Percentiles rank a stretch among this genome's conserved stretches.
phyloP scores from a whole-genome alignment of 2,113 vertebrate species.

The Ranitomeya variabilis region DNA sequence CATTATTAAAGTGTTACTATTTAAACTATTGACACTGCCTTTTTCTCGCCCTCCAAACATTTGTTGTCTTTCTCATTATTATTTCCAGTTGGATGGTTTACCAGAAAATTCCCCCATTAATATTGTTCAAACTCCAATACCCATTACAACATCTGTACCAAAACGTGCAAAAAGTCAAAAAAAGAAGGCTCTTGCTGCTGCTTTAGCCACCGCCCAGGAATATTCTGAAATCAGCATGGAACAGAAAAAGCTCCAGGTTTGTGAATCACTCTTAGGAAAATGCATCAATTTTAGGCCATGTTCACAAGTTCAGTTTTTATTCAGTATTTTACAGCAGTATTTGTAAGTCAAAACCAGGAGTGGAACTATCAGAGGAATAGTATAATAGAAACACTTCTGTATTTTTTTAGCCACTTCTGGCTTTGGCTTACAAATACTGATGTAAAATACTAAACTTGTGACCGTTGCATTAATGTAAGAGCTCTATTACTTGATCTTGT shows the following conservation, averaged over 20 bases:
- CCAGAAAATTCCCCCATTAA: conserved; percentile 97
- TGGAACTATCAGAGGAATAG: too few species aligned
- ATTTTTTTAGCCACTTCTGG: too few species aligned
- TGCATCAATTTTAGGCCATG: too few species aligned
- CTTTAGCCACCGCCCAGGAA: conserved; percentile 94
- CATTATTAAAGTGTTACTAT: too few species aligned
- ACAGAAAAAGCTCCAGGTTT: conserved; percentile 93
- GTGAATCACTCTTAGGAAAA: conserved; percentile 4
- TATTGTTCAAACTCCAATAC: conserved; percentile 97
- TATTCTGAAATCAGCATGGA: conserved; percentile 99
- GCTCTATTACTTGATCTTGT: background rate
- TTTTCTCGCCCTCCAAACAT: background rate
- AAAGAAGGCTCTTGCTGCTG: conserved; percentile 96
- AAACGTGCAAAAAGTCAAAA: conserved; percentile 98
- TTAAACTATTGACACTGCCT: background rate
- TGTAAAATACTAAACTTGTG: too few species aligned
- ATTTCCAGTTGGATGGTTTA: conserved; percentile 86
- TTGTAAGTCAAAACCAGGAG: too few species aligned
- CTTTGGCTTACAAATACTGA: too few species aligned
- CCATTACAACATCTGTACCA: conserved; percentile 95
- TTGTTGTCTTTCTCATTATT: conserved; percentile 4
- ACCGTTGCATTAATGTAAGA: background rate
- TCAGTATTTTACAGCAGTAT: too few species aligned
- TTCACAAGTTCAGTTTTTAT: too few species aligned
- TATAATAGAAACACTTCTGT: too few species aligned